A percentile compares a stretch with the other conserved stretches of the same genome.
Evolutionary conservation across 1,140 invertebrate species (phyloP).

Genomic region (Holcopasites calliopsidis): DNA sequence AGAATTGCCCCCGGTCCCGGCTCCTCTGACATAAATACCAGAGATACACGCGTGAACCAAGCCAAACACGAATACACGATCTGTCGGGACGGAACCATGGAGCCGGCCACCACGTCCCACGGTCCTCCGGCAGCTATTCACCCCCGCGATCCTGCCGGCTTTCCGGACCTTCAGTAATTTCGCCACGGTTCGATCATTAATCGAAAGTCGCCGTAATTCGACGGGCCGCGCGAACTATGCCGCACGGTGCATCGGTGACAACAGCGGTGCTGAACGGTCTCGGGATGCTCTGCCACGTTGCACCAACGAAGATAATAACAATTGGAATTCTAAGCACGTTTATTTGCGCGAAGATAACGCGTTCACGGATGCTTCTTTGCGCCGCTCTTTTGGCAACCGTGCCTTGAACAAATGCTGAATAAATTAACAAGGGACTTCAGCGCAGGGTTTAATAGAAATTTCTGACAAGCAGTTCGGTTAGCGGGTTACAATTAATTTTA

Average conservation of each 20-base stretch:
- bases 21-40: conserved; percentile 39
- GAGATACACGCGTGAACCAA: conserved; percentile 34
- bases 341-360: too few species aligned
- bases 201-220: conserved; percentile 36
- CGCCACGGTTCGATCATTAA: conserved; percentile 28
- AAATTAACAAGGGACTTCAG: too few species aligned
- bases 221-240: conserved; percentile 32
- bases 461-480: too few species aligned
- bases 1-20: conserved; percentile 38
- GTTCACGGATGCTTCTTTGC: too few species aligned
- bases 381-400: too few species aligned
- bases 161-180: conserved; percentile 26
- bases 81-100: conserved; percentile 6
- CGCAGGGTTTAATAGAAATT: too few species aligned
- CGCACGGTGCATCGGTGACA: neutral
- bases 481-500: too few species aligned
- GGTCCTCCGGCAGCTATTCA: conserved; percentile 26
- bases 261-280: neutral
- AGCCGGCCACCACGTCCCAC: neutral
- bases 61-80: conserved; percentile 7
- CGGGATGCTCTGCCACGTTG: neutral
- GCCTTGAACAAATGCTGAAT: too few species aligned
- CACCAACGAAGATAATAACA: neutral
- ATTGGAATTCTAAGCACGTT: neutral
- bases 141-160: conserved; percentile 23